Base-by-base conservation (phyloP, 2,113 vertebrate genomes). In the Condylura cristata region DNA sequence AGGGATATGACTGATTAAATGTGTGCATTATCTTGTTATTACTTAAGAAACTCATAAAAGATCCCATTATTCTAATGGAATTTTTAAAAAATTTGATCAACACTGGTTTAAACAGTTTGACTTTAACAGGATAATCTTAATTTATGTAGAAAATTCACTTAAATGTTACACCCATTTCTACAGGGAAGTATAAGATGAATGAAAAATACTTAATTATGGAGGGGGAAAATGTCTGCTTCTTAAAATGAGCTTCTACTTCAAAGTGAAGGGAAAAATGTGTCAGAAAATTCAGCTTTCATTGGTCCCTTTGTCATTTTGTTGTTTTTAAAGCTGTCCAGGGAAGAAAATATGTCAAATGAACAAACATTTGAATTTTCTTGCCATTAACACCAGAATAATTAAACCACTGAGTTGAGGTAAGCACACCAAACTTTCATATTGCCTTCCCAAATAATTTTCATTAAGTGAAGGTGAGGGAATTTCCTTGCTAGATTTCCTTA, bases 381-480 rank as follows among this genome's bases (percentile, higher is more conserved):
- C 68, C 11, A 18, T 22, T 48, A 83, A 34, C 22, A 66, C 32
- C 78, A 89, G 18, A 74, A 63, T 79, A 91, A 78, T 86, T 89
- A 80, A 75, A 75, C 8, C 17, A 93, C 86, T 71, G 1, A 24
- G 20, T 9, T 81, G 32, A 72, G 39, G 18, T 37, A 65, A 24
- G 30, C 39, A 24, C 65, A 68, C 8, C 28, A 17, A 82, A 3
- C 65, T 82, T 91, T 61, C 44, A 9, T 28, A 41, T 41, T 24
- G 60, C 32, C 41, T 93, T 48, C 24, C 39, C 11, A 53, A 63
- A 41, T 28, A 61, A 32, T 76, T 72, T 88, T 89, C 48, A n/a
- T 61, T 48, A 44, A n/a, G 34, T 53, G 86, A 83, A 86, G 83
- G 82, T 93, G 87, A 91, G 79, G 37, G 87, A 92, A 89, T 84